Conservation (phyloP, 2,797 vertebrate species). For the Cuniculus paca region DNA sequence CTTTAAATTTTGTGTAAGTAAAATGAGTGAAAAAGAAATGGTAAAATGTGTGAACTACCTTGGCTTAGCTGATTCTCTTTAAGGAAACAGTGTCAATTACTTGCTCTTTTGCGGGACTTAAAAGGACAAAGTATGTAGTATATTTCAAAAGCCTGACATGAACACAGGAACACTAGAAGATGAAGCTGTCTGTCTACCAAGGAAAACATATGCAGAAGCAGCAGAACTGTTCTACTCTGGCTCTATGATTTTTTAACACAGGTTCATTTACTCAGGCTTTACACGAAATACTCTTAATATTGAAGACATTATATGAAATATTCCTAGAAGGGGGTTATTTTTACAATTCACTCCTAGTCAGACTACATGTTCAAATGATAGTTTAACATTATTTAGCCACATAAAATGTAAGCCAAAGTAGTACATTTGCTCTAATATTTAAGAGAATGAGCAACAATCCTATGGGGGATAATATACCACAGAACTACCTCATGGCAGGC, state of each 20-base stretch:
- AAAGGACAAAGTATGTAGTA: background rate
- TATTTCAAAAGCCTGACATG: constrained; percentile 29
- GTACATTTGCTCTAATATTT: background rate
- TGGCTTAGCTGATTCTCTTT: constrained; percentile 44
- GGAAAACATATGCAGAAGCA: background rate
- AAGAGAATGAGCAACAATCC: background rate
- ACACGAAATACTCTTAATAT: background rate
- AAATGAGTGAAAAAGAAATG: constrained; percentile 34
- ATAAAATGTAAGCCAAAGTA: constrained; percentile 44
- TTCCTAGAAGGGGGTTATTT: constrained; percentile 22
- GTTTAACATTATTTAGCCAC: constrained; percentile 48
- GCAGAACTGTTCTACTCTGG: background rate
- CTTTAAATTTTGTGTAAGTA: constrained; percentile 45
- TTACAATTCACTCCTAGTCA: background rate
- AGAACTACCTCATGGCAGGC: constrained; percentile 4
- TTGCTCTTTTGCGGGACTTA: constrained; percentile 11
- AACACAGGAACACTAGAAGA: background rate
- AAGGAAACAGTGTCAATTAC: constrained; percentile 38
- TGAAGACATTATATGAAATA: constrained; percentile 16
- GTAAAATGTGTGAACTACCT: constrained; percentile 38
- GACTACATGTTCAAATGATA: background rate
- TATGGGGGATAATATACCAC: background rate
- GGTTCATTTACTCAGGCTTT: background rate
- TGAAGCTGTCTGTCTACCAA: background rate
- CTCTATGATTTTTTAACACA: background rate